Percentiles rank a stretch among this genome's conserved stretches.
These are phyloP conservation scores for Cepaea nemoralis DNA, from an alignment of 1,140 invertebrate genomes.

Conservation along the genomic window DNA sequence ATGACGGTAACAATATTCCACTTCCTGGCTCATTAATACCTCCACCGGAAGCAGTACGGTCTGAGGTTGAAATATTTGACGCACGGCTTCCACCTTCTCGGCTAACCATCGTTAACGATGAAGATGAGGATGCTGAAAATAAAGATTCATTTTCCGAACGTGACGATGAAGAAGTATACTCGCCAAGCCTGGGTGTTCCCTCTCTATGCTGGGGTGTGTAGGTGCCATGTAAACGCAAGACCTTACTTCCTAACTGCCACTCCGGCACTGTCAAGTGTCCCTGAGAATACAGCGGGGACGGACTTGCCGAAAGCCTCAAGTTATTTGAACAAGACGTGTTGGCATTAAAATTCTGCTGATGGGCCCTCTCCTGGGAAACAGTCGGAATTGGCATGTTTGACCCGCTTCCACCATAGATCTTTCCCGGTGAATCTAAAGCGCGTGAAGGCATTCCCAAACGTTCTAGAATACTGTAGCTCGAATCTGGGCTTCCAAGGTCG, in stretches of 20 bases:
- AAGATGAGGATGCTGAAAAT: background rate
- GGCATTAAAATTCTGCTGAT: background rate
- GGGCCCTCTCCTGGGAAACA: no score
- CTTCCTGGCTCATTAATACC: background rate
- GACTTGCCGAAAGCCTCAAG: background rate
- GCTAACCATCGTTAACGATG: no score
- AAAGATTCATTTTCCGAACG: background rate
- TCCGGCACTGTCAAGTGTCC: constrained; percentile 36
- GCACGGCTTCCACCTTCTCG: background rate
- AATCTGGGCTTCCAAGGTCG: constrained; percentile 73
- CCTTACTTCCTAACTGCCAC: constrained; percentile 24
- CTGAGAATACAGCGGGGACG: constrained; percentile 12
- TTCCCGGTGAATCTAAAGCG: constrained; percentile 31
- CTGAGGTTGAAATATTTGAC: background rate
- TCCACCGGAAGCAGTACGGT: background rate
- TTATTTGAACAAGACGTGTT: background rate
- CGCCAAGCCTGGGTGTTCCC: background rate
- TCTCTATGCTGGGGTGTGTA: background rate
- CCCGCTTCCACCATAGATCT: background rate
- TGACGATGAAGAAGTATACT: background rate
- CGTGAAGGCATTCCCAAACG: constrained; percentile 68
- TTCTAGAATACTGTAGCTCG: constrained; percentile 73
- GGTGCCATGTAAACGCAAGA: background rate
- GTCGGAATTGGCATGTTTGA: background rate
- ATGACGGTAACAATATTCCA: background rate